Base-by-base conservation (phyloP, 2,888 invertebrate species). In the Conchocele bisecta region DNA sequence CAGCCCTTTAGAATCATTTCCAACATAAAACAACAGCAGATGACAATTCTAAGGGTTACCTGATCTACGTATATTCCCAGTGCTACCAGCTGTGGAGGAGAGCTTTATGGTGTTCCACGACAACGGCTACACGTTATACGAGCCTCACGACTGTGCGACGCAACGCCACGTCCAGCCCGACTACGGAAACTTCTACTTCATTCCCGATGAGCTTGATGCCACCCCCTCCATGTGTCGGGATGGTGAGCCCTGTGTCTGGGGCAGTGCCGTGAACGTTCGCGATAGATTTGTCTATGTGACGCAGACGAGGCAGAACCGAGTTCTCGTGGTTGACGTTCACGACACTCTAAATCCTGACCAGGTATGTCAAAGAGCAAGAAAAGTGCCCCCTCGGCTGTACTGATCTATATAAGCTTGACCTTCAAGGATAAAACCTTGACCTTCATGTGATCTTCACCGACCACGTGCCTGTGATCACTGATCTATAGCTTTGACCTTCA, bases 71-170 rank as follows among this genome's bases (percentile, higher is more conserved):
- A n/a, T n/a, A n/a, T n/a, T n/a, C n/a, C n/a, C n/a, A n/a, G n/a
- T n/a, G n/a, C n/a, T n/a, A n/a, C n/a, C n/a, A n/a, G n/a, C n/a
- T n/a, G n/a, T 53, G 35, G 94, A 95, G 79, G 77, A 83, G 42
- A 94, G 94, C 9, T 95, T 95, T 91, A 94, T 95, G 86, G 94
- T 95, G 13, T 95, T 95, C 91, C 95, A 95, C 91, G 94, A 94
- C 82, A 93, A 94, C 92, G 95, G 95, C 28, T 94, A 95, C 83
- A 94, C 94, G 1, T 93, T 95, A 44, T 95, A 95, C 91, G 94
- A 95, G 81, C 95, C 95, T 0, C 93, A 93, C 29, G 93, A 94
- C 54, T 95, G 95, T 88, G 92, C 94, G 51, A 92, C 95, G 13
- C 93, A 94, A 84, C 94, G 95, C 89, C 93, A 94, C 88, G 95